Base-by-base conservation (phyloP, 2,113 vertebrate genomes). In the Picathartes gymnocephalus region DNA sequence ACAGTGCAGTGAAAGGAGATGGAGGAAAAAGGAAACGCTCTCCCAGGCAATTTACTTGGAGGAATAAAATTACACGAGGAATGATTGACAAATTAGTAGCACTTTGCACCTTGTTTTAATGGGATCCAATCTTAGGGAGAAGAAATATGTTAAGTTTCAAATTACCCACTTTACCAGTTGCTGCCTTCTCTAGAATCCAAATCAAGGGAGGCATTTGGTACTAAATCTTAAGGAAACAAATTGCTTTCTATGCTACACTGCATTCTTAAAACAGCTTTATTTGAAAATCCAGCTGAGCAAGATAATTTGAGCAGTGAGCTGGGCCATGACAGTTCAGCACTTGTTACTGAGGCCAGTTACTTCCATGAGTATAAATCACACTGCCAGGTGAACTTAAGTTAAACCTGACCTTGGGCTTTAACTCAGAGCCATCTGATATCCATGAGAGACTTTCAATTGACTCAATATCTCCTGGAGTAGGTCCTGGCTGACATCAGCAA, bases 1-100 rank as follows among this genome's bases (percentile, higher is more conserved):
- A 91, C 1, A 3, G 71, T 72, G 51, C 13, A 9, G 45, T 77
- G 95, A 94, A 93, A 95, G 93, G 89, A 94, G 90, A 48, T 39
- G 90, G 70, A 95, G 97, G 95, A 50, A 61, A 48, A 81, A 83
- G 76, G 80, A 89, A 93, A 90, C 40, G 11, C 87, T 97, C 94
- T 97, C 81, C 81, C 93, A 92, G 93, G 95, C 96, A 97, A 97
- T 98, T 98, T 96, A 90, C 83, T 87, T 62, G 85, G 86, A 97
- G 82, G 84, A 97, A 96, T 64, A 96, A 96, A 97, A 97, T 97
- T 94, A 95, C 95, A 69, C 0, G 5, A 96, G 93, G 86, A 97
- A 91, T 98, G 98, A 98, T 58, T 98, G 98, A 98, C 97, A 98
- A 97, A 98, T 98, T 98, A 98, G 97, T 92, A 96, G 97, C 97